phyloP scores from a whole-genome alignment of 2,888 invertebrate genomes.

The Rhagonycha lutea region DNA sequence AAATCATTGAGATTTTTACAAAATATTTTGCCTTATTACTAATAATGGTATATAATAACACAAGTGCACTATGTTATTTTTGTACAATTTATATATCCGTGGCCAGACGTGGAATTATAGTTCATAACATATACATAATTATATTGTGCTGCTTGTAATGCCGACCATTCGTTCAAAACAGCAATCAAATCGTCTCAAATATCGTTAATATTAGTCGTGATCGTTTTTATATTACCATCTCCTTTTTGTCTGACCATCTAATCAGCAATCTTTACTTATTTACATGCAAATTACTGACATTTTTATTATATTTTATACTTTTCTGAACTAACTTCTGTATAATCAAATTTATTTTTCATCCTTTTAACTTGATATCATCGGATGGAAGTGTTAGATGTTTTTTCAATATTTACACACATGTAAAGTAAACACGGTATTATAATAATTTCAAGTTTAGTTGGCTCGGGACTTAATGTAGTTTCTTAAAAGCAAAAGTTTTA shows the following conservation, averaged over 20 bases:
- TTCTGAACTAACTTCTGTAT: background rate
- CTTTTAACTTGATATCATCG: background rate
- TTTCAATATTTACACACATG: background rate
- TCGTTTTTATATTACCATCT: constrained; percentile 35
- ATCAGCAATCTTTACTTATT: constrained; percentile 18
- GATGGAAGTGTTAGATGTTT: background rate
- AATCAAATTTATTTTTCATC: background rate
- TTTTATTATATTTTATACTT: constrained; percentile 4
- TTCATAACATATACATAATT: constrained; percentile 48
- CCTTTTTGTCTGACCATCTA: constrained; percentile 14
- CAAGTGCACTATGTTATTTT: constrained; percentile 40
- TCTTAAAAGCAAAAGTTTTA: constrained; percentile 16
- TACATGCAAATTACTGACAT: constrained; percentile 14
- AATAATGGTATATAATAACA: constrained; percentile 44
- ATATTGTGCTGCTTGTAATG: constrained; percentile 39
- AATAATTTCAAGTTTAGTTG: background rate
- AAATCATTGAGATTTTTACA: constrained; percentile 20
- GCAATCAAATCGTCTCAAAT: constrained; percentile 36
- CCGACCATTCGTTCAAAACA: constrained; percentile 30
- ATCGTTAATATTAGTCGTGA: constrained; percentile 38
- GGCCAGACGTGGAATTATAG: constrained; percentile 45
- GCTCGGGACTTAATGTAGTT: background rate
- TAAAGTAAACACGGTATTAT: background rate
- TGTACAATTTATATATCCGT: constrained; percentile 42
- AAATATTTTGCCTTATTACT: constrained; percentile 29